Conservation (phyloP, 2,797 vertebrate genomes). For the Chrysolophus pictus region DNA sequence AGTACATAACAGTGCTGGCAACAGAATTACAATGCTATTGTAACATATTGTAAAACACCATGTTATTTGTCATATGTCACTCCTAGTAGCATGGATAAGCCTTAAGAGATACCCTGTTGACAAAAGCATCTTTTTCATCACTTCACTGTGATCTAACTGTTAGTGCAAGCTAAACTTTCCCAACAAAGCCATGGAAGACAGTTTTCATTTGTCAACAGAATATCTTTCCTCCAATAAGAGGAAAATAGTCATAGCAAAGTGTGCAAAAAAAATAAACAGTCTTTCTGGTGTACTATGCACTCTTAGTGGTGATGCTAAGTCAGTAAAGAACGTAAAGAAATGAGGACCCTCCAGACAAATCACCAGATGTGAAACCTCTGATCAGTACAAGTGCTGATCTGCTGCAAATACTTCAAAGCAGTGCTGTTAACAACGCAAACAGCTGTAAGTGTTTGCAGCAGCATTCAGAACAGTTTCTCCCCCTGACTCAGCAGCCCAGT, state of each 20-base stretch:
- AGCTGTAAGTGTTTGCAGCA: background rate
- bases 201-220: background rate
- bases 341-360: background rate
- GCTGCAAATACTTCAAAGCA: background rate
- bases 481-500: accelerated
- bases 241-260: background rate
- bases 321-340: background rate
- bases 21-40: background rate
- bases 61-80: background rate
- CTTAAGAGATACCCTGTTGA: background rate
- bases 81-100: background rate
- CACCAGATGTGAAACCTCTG: background rate
- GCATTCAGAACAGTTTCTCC: background rate
- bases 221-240: background rate
- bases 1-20: background rate
- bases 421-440: background rate
- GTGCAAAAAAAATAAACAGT: background rate
- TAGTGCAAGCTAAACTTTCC: background rate
- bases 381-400: background rate
- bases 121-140: background rate
- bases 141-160: background rate
- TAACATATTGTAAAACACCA: background rate
- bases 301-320: background rate
- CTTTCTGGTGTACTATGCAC: background rate
- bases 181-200: background rate